A percentile compares a stretch with the other conserved stretches of the same genome.
Conservation (phyloP, 2,113 vertebrate genomes). For the Sterrhoptilus dennistouni region DNA sequence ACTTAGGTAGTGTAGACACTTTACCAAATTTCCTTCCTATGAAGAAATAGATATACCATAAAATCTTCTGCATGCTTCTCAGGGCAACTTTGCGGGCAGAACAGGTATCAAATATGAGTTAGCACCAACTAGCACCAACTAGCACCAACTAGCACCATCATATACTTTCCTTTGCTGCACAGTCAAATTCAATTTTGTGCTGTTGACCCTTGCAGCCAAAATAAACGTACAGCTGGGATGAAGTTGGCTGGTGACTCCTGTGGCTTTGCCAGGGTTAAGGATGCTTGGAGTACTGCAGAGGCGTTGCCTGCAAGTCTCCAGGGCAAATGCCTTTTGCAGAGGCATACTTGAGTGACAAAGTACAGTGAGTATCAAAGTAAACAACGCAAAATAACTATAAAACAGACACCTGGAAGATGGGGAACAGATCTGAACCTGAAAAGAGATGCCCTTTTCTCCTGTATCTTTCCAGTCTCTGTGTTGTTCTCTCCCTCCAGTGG, state of each 20-base stretch:
- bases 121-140: no score
- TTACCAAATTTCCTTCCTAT: neutral
- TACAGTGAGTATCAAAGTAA: neutral
- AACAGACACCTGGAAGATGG: neutral
- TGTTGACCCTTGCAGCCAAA: constrained; percentile 52
- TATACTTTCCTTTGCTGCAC: neutral
- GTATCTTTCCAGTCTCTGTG: neutral
- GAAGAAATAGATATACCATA: neutral
- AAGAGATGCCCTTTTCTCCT: neutral
- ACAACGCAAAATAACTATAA: neutral
- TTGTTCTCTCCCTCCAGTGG: neutral
- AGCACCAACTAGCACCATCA: neutral
- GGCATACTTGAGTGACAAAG: neutral
- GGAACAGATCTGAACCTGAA: neutral
- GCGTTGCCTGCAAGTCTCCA: neutral
- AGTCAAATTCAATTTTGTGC: constrained; percentile 17
- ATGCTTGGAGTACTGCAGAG: neutral
- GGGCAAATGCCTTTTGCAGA: constrained; percentile 29
- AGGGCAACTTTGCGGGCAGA: neutral
- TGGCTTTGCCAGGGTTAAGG: neutral
- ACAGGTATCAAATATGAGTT: neutral
- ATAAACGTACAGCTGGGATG: neutral
- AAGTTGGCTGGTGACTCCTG: neutral
- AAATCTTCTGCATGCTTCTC: neutral
- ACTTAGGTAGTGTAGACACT: neutral